Conservation (phyloP, 1,140 invertebrate genomes). For the Pseudoatta argentina region DNA sequence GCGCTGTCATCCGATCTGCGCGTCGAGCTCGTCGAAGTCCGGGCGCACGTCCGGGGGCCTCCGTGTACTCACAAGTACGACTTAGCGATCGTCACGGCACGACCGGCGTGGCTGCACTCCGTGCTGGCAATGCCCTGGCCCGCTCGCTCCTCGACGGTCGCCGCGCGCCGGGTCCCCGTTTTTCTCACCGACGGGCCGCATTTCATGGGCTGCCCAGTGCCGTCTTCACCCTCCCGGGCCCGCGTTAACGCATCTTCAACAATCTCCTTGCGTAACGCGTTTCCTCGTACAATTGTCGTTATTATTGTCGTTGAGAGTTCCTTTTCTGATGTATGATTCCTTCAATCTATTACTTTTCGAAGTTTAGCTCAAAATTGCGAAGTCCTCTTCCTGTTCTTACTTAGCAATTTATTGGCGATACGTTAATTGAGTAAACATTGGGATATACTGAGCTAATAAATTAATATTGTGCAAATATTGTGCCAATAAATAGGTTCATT, state of each 20-base stretch:
- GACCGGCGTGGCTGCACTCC: slow-evolving; percentile 56
- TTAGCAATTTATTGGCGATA: not conserved
- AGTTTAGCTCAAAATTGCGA: not conserved
- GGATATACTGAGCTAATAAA: too few relatives aligned
- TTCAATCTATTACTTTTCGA: not conserved
- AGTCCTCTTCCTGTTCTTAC: not conserved
- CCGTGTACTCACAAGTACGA: slow-evolving; percentile 3
- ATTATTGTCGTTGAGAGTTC: not conserved
- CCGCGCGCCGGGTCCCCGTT: slow-evolving; percentile 67
- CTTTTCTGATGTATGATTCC: not conserved
- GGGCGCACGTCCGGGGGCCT: not conserved
- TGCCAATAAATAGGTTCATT: not conserved
- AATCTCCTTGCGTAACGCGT: not conserved
- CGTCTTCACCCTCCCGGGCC: slow-evolving; percentile 43
- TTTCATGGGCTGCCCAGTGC: slow-evolving; percentile 71
- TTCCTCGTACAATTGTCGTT: not conserved
- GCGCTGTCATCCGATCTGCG: slow-evolving; percentile 7
- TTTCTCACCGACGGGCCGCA: slow-evolving; percentile 72
- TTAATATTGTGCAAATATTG: too few relatives aligned
- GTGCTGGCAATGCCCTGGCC: slow-evolving; percentile 65
- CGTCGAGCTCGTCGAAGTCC: not conserved
- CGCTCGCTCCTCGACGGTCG: slow-evolving; percentile 25
- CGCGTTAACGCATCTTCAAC: not conserved
- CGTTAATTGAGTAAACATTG: too few relatives aligned
- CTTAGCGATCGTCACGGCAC: slow-evolving; percentile 28